Evolutionary conservation across 2,797 vertebrate species (phyloP), one percentile per base, ranked within the genome.

Genomic region (Cyclopterus lumpus): DNA sequence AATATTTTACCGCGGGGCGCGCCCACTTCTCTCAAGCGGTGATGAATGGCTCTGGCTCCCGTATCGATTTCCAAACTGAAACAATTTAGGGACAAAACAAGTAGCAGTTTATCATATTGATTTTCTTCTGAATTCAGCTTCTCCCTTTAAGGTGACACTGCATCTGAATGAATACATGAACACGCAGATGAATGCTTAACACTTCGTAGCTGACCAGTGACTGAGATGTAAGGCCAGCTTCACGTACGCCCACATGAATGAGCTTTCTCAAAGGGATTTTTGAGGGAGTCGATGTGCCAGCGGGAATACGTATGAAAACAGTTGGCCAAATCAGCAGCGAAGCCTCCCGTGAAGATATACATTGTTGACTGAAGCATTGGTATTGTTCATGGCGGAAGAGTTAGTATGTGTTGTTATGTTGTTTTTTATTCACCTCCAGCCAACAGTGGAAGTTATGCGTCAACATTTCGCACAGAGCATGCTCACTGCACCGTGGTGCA

Each of bases 41-140:
- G 95, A 96, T 95, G 90, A 95, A 96, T 95, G 91, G 83, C 90
- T 90, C 84, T 71, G 82, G 93, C 92, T 91, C 82, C 26, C 6
- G 14, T 93, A 96, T 96, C 60, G 95, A 96, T 96, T 95, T 95
- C 93, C 93, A 95, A 95, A 96, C 94, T 79, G 93, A 95, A 96
- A 95, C 95, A 95, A 96, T 95, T 95, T 95, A 93, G 90, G 91
- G 91, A 92, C 94, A 93, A 95, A 95, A 95, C 94, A 95, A 94
- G 95, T 93, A 92, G 93, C 94, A 94, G 92, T 96, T 96, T 95
- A 95, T 95, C 95, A 95, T 95, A 96, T 95, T 86, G 95, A 96
- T 95, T 95, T 93, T 93, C 83, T 61, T 88, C 91, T 92, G 91
- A 93, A 94, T 93, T 92, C 93, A 83, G 91, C 92, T 92, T 93